A percentile compares a stretch with the other conserved stretches of the same genome.
Evolutionary conservation across 2,888 invertebrate species (phyloP).

Genomic region (Cybosia mesomella): DNA sequence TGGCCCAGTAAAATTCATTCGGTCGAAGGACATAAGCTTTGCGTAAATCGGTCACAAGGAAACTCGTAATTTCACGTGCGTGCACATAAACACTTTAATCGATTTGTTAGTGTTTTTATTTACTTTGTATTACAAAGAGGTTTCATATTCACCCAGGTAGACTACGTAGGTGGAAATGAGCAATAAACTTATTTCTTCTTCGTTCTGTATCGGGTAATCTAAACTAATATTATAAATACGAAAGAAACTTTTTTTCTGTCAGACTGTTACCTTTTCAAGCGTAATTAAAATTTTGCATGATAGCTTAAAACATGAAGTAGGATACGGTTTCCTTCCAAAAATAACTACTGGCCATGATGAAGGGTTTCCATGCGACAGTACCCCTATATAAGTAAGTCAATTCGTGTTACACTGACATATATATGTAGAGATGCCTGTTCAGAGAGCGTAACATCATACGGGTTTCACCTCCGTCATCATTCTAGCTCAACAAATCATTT

Average conservation of each 20-base stretch:
- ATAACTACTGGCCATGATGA: no score
- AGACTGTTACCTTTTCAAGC: no score
- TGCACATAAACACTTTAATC: constrained; percentile 49
- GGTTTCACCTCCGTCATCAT: constrained; percentile 31
- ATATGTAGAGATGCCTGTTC: constrained; percentile 56
- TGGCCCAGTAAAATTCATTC: background rate
- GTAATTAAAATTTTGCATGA: no score
- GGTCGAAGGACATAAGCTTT: constrained; percentile 61
- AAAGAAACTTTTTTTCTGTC: no score
- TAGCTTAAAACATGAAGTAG: background rate
- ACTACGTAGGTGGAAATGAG: no score
- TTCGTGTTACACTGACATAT: background rate
- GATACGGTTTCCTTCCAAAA: no score
- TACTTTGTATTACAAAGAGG: constrained; percentile 1
- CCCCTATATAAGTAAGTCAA: background rate
- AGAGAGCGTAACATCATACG: constrained; percentile 70
- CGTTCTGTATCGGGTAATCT: no score
- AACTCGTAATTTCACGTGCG: constrained; percentile 62
- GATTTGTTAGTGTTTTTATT: constrained; percentile 30
- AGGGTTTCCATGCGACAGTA: no score
- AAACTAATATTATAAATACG: background rate
- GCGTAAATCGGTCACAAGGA: constrained; percentile 64
- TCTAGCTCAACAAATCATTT: constrained; percentile 23
- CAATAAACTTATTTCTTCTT: no score
- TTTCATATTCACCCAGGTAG: background rate